Evolutionary conservation across 2,888 invertebrate species (phyloP), one percentile per base, ranked within the genome.

Genomic region (Fragum sueziense): DNA sequence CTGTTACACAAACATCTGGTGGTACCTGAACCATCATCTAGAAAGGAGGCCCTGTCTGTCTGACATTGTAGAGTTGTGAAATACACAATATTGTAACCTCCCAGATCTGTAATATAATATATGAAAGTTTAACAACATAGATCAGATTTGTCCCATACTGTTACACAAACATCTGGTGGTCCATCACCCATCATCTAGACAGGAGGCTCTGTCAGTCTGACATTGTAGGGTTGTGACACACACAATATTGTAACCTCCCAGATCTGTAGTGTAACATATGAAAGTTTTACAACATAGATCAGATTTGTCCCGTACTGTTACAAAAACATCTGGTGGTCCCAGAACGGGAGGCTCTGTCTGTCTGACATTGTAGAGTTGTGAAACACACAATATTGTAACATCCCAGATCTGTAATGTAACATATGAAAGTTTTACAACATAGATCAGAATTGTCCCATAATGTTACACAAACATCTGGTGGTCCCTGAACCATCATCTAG

Each of bases 191-290:
- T 82, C 76, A 54, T 79, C 74, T 31, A 74, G 34, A 52, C 82
- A 82, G 1, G 74, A 65, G 0, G 79, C 37, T 11, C 72, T 31
- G 17, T 31, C 29, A 0, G 82, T 82, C 7, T 59, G 20, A 65
- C 82, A 82, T 27, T 82, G 78, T 7, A 34, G 70, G 2, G 70
- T 70, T 17, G 75, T 79, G n/a, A 69, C 34, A 62, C 82, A 82
- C 2, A 33, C n/a, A 25, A 20, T 67, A 22, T 76, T 52, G 69
- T 68, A 82, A 22, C 25, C 70, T 6, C 22, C 29, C 22, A 61
- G 31, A 61, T 61, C 61, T 61, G 61, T 20, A 61, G 29, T n/a
- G n/a, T n/a, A n/a, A n/a, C n/a, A n/a, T n/a, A n/a, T n/a, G n/a
- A n/a, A n/a, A n/a, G n/a, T n/a, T n/a, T n/a, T n/a, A n/a, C n/a